phyloP scores from a whole-genome alignment of 2,797 vertebrate genomes.

The Limosa lapponica region DNA sequence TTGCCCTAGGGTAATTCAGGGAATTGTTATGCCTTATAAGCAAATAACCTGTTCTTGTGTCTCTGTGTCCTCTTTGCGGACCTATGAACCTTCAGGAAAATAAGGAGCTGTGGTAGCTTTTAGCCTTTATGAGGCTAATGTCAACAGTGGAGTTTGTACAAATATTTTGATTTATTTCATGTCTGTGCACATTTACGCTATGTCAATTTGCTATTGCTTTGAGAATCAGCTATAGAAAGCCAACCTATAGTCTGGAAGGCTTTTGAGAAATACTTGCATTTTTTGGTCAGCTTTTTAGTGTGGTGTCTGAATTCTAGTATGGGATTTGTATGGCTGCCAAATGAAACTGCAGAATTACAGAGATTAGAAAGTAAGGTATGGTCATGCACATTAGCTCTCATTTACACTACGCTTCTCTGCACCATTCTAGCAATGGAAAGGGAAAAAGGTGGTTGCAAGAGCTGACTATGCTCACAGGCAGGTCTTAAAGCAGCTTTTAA shows the following conservation, averaged over 20 bases:
- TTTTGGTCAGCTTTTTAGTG: background rate
- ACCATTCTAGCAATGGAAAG: background rate
- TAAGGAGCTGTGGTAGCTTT: background rate
- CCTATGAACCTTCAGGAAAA: background rate
- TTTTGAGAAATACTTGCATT: background rate
- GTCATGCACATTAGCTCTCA: accelerated
- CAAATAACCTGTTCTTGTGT: background rate
- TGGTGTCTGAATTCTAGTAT: background rate
- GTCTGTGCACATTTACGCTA: background rate
- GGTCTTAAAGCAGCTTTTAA: background rate
- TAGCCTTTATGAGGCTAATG: background rate
- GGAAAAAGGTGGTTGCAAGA: background rate
- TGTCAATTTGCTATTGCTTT: background rate
- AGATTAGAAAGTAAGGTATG: background rate
- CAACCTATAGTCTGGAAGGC: background rate
- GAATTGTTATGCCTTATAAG: background rate
- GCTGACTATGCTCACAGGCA: background rate
- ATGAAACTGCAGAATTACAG: background rate
- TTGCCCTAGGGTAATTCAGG: background rate
- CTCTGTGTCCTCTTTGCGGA: background rate
- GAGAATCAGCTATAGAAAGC: background rate
- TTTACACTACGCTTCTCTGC: background rate
- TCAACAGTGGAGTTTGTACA: background rate
- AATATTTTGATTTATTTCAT: background rate
- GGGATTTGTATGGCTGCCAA: background rate